Percentiles rank a stretch among this genome's conserved stretches.
Conservation (phyloP, 2,113 vertebrate genomes). For the Melanerpes formicivorus region DNA sequence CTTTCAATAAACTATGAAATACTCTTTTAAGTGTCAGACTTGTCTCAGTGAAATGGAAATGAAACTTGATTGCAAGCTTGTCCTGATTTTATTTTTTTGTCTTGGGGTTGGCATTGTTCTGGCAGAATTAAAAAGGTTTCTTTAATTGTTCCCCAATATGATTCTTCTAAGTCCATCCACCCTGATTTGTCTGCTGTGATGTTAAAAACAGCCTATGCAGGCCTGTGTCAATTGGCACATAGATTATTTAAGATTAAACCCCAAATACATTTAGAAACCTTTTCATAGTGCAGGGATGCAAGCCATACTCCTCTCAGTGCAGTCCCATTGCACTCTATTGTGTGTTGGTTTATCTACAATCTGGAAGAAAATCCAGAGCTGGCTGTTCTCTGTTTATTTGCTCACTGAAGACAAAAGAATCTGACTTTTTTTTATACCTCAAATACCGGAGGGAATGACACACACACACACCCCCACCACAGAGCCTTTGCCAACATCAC, state of each 20-base stretch:
- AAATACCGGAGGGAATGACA: rapidly evolving
- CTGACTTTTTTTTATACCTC: neutral
- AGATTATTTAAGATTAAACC: neutral
- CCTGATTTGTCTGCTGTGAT: neutral
- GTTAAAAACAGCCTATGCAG: neutral
- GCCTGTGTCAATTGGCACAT: neutral
- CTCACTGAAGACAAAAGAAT: neutral
- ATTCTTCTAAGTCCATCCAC: neutral
- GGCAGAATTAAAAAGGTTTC: neutral
- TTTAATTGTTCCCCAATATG: neutral
- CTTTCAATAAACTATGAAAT: slow-evolving; percentile 77
- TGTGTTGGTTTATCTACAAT: neutral
- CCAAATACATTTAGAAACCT: neutral
- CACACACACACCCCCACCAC: rapidly evolving
- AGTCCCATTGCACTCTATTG: neutral
- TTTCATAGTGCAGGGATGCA: neutral
- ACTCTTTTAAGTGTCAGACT: slow-evolving; percentile 71
- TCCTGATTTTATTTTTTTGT: neutral
- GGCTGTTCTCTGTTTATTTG: neutral
- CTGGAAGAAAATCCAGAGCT: neutral
- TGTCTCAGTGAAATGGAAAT: slow-evolving; percentile 42
- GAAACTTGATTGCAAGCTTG: neutral
- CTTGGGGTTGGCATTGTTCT: neutral
- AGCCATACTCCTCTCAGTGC: neutral
- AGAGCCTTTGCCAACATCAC: neutral